Conservation (phyloP, 2,888 invertebrate genomes). For the Epistrophe eligans region DNA sequence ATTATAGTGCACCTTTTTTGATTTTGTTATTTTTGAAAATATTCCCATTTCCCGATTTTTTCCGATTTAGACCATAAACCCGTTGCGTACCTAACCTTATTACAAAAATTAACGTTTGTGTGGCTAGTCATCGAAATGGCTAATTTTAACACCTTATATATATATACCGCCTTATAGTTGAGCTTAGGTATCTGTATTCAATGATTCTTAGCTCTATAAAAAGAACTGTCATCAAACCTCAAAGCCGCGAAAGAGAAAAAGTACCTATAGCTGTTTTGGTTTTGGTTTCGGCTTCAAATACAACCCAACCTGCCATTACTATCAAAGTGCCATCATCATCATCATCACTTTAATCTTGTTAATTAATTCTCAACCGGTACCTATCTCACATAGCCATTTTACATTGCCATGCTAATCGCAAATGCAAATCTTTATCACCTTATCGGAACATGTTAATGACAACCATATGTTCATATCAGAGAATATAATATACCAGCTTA, state of each 20-base stretch:
- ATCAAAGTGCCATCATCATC: background rate
- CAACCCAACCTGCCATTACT: background rate
- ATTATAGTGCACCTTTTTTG: too few relatives aligned
- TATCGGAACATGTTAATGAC: conserved; percentile 72
- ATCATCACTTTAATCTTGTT: conserved; percentile 42
- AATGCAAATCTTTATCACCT: conserved; percentile 74
- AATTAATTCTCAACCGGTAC: conserved; percentile 71
- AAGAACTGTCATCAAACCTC: background rate
- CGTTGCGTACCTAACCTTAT: too few relatives aligned
- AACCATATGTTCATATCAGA: conserved; percentile 43
- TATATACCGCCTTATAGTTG: too few relatives aligned
- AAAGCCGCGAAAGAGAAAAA: background rate
- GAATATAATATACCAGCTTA: conserved; percentile 45
- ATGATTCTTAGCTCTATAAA: background rate
- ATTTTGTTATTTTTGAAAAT: too few relatives aligned
- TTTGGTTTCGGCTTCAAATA: background rate
- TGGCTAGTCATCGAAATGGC: too few relatives aligned
- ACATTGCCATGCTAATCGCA: conserved; percentile 68
- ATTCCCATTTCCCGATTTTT: too few relatives aligned
- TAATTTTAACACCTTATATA: too few relatives aligned
- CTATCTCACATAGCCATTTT: conserved; percentile 52
- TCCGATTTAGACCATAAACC: too few relatives aligned
- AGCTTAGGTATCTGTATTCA: background rate
- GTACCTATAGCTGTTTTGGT: background rate
- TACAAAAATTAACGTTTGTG: too few relatives aligned